These are phyloP conservation scores for Cryptotis parvus DNA, from an alignment of 2,113 vertebrate genomes.

Conservation along the genomic window DNA sequence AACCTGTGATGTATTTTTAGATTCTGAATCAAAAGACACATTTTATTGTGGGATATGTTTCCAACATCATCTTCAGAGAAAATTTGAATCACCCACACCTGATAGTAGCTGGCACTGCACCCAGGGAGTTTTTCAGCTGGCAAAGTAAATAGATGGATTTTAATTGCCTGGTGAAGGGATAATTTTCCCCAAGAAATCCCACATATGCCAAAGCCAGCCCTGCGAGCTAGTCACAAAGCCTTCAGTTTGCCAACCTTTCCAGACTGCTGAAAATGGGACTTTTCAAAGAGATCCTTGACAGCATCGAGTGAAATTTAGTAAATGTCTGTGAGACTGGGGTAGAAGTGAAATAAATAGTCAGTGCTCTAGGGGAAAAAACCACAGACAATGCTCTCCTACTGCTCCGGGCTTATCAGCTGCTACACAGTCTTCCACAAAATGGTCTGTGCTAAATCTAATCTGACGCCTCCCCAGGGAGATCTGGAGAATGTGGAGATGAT, in stretches of 20 bases:
- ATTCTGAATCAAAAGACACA: slow-evolving; percentile 46
- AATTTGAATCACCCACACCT: slow-evolving; percentile 38
- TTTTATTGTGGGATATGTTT: slow-evolving; percentile 22
- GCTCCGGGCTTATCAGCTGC: slow-evolving; percentile 75
- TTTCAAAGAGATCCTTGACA: slow-evolving; percentile 57
- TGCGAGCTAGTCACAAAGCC: slow-evolving; percentile 13
- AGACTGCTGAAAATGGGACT: slow-evolving; percentile 41
- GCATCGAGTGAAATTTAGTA: slow-evolving; percentile 70
- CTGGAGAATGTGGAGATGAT: slow-evolving; percentile 64
- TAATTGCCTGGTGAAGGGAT: slow-evolving; percentile 48
- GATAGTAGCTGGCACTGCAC: not conserved
- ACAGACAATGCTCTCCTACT: slow-evolving; percentile 33
- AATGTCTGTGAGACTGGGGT: slow-evolving; percentile 64
- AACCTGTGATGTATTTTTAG: slow-evolving; percentile 35
- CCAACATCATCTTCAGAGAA: slow-evolving; percentile 66
- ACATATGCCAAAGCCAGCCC: not conserved
- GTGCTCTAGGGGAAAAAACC: slow-evolving; percentile 15
- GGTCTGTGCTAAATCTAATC: slow-evolving; percentile 75
- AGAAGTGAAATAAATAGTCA: slow-evolving; percentile 77
- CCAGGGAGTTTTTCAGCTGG: slow-evolving; percentile 45
- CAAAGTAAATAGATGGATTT: slow-evolving; percentile 41
- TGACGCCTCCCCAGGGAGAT: slow-evolving; percentile 70
- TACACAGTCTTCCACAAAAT: slow-evolving; percentile 57
- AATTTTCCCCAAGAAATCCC: slow-evolving; percentile 66
- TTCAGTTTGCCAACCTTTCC: slow-evolving; percentile 52